Conservation (phyloP, 2,113 vertebrate species). For the Salvelinus namaycush region DNA sequence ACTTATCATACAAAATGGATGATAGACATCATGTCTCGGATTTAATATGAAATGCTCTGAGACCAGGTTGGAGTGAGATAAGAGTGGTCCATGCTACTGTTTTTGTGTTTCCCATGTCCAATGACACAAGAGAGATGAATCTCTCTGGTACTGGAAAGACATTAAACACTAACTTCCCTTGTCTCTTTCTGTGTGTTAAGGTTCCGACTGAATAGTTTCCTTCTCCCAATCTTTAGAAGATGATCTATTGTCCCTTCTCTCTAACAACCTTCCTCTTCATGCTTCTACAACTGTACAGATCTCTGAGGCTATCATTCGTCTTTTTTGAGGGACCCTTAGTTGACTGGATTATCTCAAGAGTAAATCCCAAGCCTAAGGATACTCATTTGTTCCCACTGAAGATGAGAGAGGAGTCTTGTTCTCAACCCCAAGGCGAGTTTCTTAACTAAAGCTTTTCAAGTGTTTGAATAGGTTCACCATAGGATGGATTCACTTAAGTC, state of each 20-base stretch:
- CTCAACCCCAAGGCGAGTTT: background rate
- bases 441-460: background rate
- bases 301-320: background rate
- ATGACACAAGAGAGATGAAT: constrained; percentile 7
- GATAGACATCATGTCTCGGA: too few relatives aligned
- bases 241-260: background rate
- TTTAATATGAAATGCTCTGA: too few relatives aligned
- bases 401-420: background rate
- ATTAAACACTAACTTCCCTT: constrained; percentile 3
- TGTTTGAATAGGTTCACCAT: background rate
- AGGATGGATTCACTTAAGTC: background rate
- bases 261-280: constrained; percentile 3
- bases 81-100: background rate
- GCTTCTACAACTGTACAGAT: background rate
- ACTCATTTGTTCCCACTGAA: constrained; percentile 16
- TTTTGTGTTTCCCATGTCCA: constrained; percentile 1
- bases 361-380: constrained; percentile 4
- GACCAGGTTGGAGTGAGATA: background rate
- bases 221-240: constrained; percentile 4
- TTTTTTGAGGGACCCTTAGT: background rate
- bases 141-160: background rate
- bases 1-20: too few relatives aligned
- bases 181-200: background rate
- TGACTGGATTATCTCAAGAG: constrained; percentile 8
- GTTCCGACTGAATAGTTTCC: background rate